Conservation (phyloP, 1,140 invertebrate species). For the Monomorium pharaonis region DNA sequence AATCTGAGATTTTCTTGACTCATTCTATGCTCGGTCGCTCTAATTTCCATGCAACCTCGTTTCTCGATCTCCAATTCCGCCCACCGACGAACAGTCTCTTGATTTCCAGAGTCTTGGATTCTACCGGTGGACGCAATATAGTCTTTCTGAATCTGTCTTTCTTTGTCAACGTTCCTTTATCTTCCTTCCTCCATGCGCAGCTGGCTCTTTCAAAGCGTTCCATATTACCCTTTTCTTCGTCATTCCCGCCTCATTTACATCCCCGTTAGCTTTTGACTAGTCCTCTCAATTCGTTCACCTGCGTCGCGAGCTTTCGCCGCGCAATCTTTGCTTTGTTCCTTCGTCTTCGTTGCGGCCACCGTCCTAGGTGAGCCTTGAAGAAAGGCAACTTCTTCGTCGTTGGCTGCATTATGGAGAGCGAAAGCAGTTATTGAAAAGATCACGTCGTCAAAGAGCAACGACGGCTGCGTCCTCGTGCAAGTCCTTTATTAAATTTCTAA, state of each 20-base stretch:
- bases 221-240: slow-evolving; percentile 41
- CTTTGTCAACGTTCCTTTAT: slow-evolving; percentile 12
- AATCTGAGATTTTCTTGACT: slow-evolving; percentile 40
- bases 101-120: slow-evolving; percentile 30
- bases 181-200: not conserved
- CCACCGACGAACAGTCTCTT: slow-evolving; percentile 32
- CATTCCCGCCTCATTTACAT: slow-evolving; percentile 52
- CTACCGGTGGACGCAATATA: slow-evolving; percentile 40
- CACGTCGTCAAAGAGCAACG: slow-evolving; percentile 59
- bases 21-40: slow-evolving; percentile 33
- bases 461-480: slow-evolving; percentile 5
- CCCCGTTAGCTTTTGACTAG: slow-evolving; percentile 21
- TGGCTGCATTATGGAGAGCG: slow-evolving; percentile 57
- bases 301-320: slow-evolving; percentile 15
- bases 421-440: slow-evolving; percentile 52
- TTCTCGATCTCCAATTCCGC: slow-evolving; percentile 42
- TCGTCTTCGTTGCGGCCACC: not conserved
- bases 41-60: slow-evolving; percentile 31
- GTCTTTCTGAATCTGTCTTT: not conserved
- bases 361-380: not conserved
- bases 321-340: slow-evolving; percentile 31
- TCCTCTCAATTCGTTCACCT: slow-evolving; percentile 32
- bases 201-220: slow-evolving; percentile 9
- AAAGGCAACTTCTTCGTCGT: slow-evolving; percentile 44
- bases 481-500: slow-evolving; percentile 81